These are phyloP conservation scores for Conchocele bisecta DNA, from an alignment of 2,888 invertebrate species.

Conservation along the genomic window DNA sequence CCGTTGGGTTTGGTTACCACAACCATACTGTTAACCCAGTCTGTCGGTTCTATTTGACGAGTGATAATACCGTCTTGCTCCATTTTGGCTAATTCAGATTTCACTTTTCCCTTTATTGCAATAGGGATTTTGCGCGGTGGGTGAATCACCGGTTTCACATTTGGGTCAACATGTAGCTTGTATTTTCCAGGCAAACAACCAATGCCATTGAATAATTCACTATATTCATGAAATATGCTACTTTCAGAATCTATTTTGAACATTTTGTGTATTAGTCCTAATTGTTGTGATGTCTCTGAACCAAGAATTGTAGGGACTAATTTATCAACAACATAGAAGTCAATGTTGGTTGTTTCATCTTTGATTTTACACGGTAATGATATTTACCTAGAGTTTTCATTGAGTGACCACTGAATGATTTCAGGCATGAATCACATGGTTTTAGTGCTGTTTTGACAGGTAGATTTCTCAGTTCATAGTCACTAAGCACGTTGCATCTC, in stretches of 20 bases:
- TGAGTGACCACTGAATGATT: constrained; percentile 5
- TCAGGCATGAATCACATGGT: neutral
- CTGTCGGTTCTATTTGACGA: constrained; percentile 50
- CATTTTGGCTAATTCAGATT: constrained; percentile 48
- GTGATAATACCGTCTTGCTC: constrained; percentile 41
- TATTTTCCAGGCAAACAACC: constrained; percentile 39
- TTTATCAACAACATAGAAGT: constrained; percentile 5
- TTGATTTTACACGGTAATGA: neutral
- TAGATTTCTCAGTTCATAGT: neutral
- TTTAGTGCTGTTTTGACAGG: constrained; percentile 1
- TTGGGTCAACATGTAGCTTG: constrained; percentile 28
- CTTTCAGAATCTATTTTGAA: constrained; percentile 2
- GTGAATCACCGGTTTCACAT: constrained; percentile 49
- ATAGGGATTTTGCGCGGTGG: constrained; percentile 47
- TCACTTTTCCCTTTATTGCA: constrained; percentile 44
- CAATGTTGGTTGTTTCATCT: neutral
- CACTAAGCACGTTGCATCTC: constrained; percentile 1
- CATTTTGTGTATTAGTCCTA: constrained; percentile 32
- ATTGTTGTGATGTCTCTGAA: neutral
- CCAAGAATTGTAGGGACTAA: constrained; percentile 1
- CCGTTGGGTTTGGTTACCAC: constrained; percentile 41
- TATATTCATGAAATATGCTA: constrained; percentile 15
- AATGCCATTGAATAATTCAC: constrained; percentile 36
- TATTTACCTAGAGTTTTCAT: neutral
- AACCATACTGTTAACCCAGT: constrained; percentile 59